Conservation (phyloP, 2,797 vertebrate species). For the Heliangelus exortis region DNA sequence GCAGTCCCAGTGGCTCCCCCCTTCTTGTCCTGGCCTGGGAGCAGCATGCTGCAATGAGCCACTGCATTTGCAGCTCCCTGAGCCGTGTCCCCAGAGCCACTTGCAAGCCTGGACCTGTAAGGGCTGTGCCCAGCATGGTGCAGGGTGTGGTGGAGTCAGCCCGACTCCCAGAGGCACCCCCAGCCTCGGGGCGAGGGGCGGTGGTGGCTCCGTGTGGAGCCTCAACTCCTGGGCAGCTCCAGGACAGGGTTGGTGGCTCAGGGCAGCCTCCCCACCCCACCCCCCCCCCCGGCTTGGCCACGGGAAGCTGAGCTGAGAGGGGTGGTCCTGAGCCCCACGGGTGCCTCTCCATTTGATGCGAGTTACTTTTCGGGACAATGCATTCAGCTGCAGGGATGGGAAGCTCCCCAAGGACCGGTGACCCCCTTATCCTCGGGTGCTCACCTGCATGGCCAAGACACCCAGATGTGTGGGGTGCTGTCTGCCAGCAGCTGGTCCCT, state of each 20-base stretch:
- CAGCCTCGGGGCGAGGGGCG: neutral
- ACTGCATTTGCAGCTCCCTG: accelerated
- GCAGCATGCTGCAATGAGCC: neutral
- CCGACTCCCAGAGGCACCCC: neutral
- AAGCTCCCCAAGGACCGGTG: neutral
- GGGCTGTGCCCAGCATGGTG: neutral
- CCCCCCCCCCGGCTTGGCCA: accelerated
- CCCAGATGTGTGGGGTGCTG: neutral
- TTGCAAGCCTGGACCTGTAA: neutral
- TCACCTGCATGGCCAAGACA: neutral
- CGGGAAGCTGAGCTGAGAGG: accelerated
- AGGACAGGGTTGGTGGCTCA: neutral
- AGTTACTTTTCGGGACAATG: too few species aligned
- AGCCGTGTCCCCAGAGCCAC: neutral
- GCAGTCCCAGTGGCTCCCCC: neutral
- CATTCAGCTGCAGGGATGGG: neutral
- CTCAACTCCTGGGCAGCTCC: neutral
- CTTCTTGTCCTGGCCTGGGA: neutral
- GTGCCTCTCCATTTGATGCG: too few species aligned
- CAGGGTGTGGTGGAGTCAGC: neutral
- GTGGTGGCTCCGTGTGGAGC: neutral
- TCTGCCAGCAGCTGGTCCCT: neutral
- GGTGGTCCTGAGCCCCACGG: neutral
- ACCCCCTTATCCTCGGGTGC: neutral
- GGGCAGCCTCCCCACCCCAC: neutral